These are phyloP conservation scores for Bursaphelenchus mucronatus DNA, from an alignment of 1,140 invertebrate genomes.

Conservation along the genomic window DNA sequence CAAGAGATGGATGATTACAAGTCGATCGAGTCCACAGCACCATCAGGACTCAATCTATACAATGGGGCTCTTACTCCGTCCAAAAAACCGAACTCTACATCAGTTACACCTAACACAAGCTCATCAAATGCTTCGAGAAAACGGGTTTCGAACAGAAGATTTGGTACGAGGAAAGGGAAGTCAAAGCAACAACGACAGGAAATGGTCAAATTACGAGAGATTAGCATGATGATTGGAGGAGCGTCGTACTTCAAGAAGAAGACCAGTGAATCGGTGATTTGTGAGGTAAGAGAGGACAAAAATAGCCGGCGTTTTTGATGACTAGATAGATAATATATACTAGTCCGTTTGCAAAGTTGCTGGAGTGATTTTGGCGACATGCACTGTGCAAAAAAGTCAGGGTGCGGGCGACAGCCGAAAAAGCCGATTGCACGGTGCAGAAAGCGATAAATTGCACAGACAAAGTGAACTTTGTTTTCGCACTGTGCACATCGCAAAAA, in stretches of 20 bases:
- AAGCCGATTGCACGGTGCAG: too few species aligned
- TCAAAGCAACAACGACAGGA: slow-evolving; percentile 43
- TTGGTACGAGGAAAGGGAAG: slow-evolving; percentile 33
- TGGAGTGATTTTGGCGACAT: too few species aligned
- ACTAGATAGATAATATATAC: too few species aligned
- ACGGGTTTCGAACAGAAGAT: slow-evolving; percentile 26
- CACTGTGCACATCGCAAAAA: too few species aligned
- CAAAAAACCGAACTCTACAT: neutral
- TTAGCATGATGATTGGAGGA: slow-evolving; percentile 51
- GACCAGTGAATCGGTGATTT: slow-evolving; percentile 41
- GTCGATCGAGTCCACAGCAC: slow-evolving; percentile 1
- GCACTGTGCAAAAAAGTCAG: too few species aligned
- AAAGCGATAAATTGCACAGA: too few species aligned
- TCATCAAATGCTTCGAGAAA: slow-evolving; percentile 17
- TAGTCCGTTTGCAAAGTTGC: too few species aligned
- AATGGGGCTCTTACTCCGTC: neutral
- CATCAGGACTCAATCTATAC: slow-evolving; percentile 6
- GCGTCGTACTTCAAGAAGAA: slow-evolving; percentile 59
- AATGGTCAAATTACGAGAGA: slow-evolving; percentile 52
- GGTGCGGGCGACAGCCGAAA: too few species aligned
- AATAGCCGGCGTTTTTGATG: too few species aligned
- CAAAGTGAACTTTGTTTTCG: too few species aligned
- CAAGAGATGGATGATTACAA: slow-evolving; percentile 12
- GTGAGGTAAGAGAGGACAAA: slow-evolving; percentile 33
- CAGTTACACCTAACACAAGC: neutral